Base-by-base conservation (phyloP, 2,797 vertebrate species). In the Mycteria americana region DNA sequence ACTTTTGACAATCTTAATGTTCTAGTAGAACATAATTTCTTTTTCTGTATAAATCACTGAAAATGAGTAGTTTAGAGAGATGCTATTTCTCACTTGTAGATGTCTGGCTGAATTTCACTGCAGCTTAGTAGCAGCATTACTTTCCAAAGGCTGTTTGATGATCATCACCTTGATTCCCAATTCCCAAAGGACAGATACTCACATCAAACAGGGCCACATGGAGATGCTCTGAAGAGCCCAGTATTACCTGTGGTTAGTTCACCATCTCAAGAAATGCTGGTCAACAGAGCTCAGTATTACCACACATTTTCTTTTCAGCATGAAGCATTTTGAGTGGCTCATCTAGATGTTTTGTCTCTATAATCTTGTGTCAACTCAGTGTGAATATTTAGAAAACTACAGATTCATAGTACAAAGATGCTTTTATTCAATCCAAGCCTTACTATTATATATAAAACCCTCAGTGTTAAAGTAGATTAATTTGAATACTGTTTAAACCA, bases 391-490 rank as follows among this genome's bases (percentile, higher is more conserved):
- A 77, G 60, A 68, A 88, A 85, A 41, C 51, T 70, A 57, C 19
- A 75, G 17, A 72, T 62, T 80, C 56, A 67, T 7, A 74, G 13
- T 45, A 76, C 43, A 82, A 83, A 12, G 17, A 63, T 1, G 4
- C 21, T 85, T 86, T 56, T 46, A 62, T 54, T 70, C 80, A 86
- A 94, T 46, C 51, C 37, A 77, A 92, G 31, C 13, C 39, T 79
- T 63, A 56, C 16, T 54, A 72, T 73, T 93, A 81, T 10, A 73
- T 18, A 39, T 43, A 90, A 95, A 88, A 0, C 19, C 35, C 39
- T 89, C 53, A 60, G 33, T 18, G 18, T 63, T 88, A 77, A 85
- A 96, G 76, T 10, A 75, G 74, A 87, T 91, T 76, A 77, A 80
- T 91, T 64, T 57, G 13, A 93, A 74, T 25, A 43, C 39, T 79